Evolutionary conservation across 2,888 invertebrate species (phyloP), one percentile per base, ranked within the genome.

Genomic region (Antheraea yamamai): DNA sequence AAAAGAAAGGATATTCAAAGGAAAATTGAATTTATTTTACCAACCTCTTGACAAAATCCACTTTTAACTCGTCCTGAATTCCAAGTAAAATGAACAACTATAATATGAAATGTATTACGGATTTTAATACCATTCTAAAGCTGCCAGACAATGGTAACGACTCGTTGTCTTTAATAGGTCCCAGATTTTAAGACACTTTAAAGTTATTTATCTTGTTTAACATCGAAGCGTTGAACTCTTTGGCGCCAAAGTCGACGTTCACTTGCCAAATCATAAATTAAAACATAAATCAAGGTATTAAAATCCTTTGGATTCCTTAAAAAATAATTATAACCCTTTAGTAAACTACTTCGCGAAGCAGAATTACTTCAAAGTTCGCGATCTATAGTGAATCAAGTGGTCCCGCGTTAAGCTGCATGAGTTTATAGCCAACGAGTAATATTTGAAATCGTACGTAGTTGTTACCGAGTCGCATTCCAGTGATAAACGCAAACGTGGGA

Each of bases 201-300:
- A 75, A 35, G 6, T 66, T 58, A 72, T 73, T 72, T 66, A 51
- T 72, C 68, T 64, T 66, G 51, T 75, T 73, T 64, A 23, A 20
- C 52, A 35, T 66, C 14, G 30, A 64, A 52, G 30, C 66, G 23
- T 66, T 73, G 75, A 18, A 72, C 75, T 35, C 72, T 61, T 75
- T 75, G 75, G 75, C 75, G 73, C 73, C 73, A 64, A 47, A 64
- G 52, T 64, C 16, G 66, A 75, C 66, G 39, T 73, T 52, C 73
- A 66, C 35, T 64, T 75, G 75, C 72, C 75, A 75, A 73, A 75
- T 73, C 23, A 30, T 72, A 26, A 26, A 51, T n/a, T n/a, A 52
- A 26, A 26, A 72, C 51, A 18, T 72, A 52, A n/a, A 72, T 72
- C 47, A 47, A 72, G 18, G 3, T 30, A 70, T 70, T 70, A 47